Conservation (phyloP, 2,113 vertebrate species). For the Gobiocypris rarus region DNA sequence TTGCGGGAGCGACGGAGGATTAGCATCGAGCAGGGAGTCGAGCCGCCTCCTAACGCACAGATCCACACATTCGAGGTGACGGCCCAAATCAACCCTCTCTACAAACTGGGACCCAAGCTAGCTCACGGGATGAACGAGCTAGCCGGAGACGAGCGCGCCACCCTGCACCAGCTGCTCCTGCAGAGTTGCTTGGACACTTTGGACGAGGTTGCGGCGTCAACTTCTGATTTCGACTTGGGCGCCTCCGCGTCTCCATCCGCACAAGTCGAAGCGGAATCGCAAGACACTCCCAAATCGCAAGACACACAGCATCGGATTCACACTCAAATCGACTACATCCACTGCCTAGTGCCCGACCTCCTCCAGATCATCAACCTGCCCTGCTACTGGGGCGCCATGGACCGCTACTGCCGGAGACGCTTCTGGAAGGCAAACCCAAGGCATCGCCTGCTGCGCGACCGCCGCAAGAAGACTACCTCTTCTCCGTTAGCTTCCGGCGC, state of each 20-base stretch:
- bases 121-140: conserved; percentile 80
- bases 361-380: conserved; percentile 79
- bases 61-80: conserved; percentile 85
- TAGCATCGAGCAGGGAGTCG: conserved; percentile 85
- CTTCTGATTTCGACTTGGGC: conserved; percentile 33
- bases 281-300: conserved; percentile 61
- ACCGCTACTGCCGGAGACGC: conserved; percentile 81
- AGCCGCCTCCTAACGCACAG: conserved; percentile 81
- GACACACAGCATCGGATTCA: conserved; percentile 76
- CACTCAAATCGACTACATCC: conserved; percentile 84
- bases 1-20: conserved; percentile 81
- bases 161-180: conserved; percentile 71
- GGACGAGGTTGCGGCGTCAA: conserved; percentile 74
- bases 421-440: conserved; percentile 81
- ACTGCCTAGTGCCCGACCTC: conserved; percentile 83
- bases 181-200: conserved; percentile 80
- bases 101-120: conserved; percentile 82
- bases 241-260: conserved; percentile 40
- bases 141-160: conserved; percentile 67
- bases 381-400: conserved; percentile 86
- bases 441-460: conserved; percentile 84
- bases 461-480: conserved; percentile 85
- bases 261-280: conserved; percentile 54
- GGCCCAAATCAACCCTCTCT: conserved; percentile 79
- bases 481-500: conserved; percentile 85